A percentile compares a stretch with the other conserved stretches of the same genome.
Evolutionary conservation across 2,113 vertebrate species (phyloP).

Genomic region (Anguilla rostrata): DNA sequence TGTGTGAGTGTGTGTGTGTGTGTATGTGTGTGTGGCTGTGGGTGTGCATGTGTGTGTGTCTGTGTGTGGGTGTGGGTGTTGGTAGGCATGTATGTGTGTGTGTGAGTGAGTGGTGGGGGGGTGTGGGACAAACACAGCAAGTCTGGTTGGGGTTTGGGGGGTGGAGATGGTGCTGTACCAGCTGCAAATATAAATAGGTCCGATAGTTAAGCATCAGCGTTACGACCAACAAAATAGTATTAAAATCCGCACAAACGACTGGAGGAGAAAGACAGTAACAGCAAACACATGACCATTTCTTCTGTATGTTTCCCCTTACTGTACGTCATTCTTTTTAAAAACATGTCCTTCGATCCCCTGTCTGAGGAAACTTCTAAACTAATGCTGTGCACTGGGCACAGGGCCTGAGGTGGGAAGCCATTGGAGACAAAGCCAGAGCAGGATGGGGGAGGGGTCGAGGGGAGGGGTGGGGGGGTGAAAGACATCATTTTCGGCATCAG

Average conservation of each 20-base stretch:
- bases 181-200: too few relatives aligned
- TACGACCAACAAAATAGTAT: too few relatives aligned
- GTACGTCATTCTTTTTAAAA: neutral
- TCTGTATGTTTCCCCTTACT: neutral
- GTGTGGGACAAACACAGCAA: too few relatives aligned
- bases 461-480: too few relatives aligned
- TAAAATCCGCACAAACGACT: neutral
- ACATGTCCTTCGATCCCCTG: neutral
- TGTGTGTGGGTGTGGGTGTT: too few relatives aligned
- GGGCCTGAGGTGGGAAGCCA: neutral
- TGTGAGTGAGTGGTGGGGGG: neutral
- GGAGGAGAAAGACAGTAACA: too few relatives aligned
- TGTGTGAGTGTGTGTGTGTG: too few relatives aligned
- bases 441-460: neutral
- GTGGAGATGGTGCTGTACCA: too few relatives aligned
- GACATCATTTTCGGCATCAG: neutral
- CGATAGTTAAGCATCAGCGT: too few relatives aligned
- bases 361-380: neutral
- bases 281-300: neutral
- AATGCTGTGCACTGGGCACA: neutral
- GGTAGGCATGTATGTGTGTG: too few relatives aligned
- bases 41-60: too few relatives aligned
- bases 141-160: too few relatives aligned
- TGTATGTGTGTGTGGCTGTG: constrained; percentile 16
- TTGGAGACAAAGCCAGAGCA: neutral